Base-by-base conservation (phyloP, 2,888 invertebrate species). In the Parnassius apollo region DNA sequence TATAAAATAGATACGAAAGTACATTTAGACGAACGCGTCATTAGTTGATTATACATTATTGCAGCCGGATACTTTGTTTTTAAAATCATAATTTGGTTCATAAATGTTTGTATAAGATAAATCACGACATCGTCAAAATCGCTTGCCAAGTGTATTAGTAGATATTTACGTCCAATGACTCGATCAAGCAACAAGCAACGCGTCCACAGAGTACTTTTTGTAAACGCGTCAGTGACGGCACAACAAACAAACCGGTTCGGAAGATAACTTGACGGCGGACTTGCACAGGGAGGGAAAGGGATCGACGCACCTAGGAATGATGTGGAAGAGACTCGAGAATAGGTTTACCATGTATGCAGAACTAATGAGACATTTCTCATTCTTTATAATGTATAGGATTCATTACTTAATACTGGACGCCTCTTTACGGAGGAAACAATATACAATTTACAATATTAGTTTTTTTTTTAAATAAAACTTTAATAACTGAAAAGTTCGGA, bases 211-310 rank as follows among this genome's bases (percentile, higher is more conserved):
- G 18, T 18, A 18, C 18, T 18, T 18, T 18, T 18, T 18, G 18
- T 18, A 18, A 59, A 44, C 54, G 42, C 35, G 53, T 62, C 57
- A 53, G 58, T 54, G 62, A 59, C 62, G 62, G 62, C 55, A 51
- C 59, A 63, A 59, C 62, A 59, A 63, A 63, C 62, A 59, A 63
- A 63, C 62, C 59, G 58, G 62, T 63, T 63, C 11, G 45, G 45
- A n/a, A 45, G 61, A 53, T 53, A 59, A 25, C 60, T 58, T 59
- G 63, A 66, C 56, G 61, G 60, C 56, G 61, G 60, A 53, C 57
- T 46, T 52, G 45, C 9, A 57, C 22, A 44, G n/a, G 50, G 61
- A 11, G 45, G 48, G 53, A 46, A 46, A 51, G 10, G 50, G 57
- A 44, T 35, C 52, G 48, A 57, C 53, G 48, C 42, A 25, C 48